These are phyloP conservation scores for Diorhabda elongata DNA, from an alignment of 1,140 invertebrate genomes.

Conservation along the genomic window DNA sequence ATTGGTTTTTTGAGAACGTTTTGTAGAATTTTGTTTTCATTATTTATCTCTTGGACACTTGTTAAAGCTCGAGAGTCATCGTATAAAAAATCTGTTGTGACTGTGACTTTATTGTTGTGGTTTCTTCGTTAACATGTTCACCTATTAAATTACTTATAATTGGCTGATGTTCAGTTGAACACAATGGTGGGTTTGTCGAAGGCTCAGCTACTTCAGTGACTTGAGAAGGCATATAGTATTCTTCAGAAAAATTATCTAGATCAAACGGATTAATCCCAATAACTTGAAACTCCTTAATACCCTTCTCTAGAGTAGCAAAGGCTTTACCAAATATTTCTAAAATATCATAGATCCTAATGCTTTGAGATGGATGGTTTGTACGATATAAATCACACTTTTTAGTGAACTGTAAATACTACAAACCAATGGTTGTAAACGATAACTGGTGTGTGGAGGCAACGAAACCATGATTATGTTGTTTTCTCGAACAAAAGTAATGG, in stretches of 20 bases:
- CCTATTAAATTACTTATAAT: no score
- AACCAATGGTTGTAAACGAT: slow-evolving; percentile 10
- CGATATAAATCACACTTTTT: slow-evolving; percentile 20
- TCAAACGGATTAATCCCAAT: slow-evolving; percentile 17
- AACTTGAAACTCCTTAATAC: slow-evolving; percentile 20
- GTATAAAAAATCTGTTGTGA: no score
- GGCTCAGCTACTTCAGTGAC: slow-evolving; percentile 1
- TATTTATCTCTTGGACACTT: no score
- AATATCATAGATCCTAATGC: slow-evolving; percentile 16
- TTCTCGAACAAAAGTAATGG: slow-evolving; percentile 4
- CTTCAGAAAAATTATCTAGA: slow-evolving; percentile 10
- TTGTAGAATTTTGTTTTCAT: no score
- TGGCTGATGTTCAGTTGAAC: no score
- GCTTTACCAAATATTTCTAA: slow-evolving; percentile 21
- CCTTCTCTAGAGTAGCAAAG: slow-evolving; percentile 20
- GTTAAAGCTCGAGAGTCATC: no score
- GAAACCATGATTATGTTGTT: slow-evolving; percentile 19
- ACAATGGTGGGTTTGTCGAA: no score
- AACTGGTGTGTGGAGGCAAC: slow-evolving; percentile 18
- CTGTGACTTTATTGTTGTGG: no score
- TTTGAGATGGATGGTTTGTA: slow-evolving; percentile 17
- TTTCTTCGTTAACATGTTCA: no score
- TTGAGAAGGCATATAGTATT: slow-evolving; percentile 15
- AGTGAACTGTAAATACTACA: slow-evolving; percentile 14
- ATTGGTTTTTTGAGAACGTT: no score